Evolutionary conservation across 2,797 vertebrate species (phyloP).

Genomic region (Crenuchus spilurus): DNA sequence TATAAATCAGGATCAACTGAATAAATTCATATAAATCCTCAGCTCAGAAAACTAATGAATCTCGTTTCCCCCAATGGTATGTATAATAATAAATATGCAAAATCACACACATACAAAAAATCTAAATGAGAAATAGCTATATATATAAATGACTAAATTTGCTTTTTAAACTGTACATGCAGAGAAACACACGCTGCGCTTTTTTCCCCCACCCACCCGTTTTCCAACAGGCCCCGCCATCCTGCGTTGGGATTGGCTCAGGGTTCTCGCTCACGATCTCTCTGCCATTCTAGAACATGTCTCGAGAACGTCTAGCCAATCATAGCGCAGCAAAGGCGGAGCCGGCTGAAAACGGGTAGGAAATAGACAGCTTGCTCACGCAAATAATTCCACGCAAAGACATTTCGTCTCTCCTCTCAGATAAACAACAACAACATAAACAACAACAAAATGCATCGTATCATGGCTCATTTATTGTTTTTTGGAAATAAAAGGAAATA

Average conservation of each 20-base stretch:
- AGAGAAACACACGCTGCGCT: neutral
- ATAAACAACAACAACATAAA: neutral
- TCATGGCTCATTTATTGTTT: neutral
- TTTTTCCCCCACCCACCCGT: neutral
- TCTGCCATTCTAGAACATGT: neutral
- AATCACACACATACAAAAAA: too few relatives aligned
- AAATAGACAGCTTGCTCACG: neutral
- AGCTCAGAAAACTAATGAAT: too few relatives aligned
- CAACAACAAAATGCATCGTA: too few relatives aligned
- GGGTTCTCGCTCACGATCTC: neutral
- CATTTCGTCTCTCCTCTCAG: neutral
- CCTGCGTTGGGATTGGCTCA: neutral
- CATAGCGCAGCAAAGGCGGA: neutral
- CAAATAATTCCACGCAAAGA: too few relatives aligned
- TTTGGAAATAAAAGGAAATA: neutral
- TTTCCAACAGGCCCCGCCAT: neutral
- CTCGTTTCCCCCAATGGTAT: too few relatives aligned
- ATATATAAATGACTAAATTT: too few relatives aligned
- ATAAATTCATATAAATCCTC: too few relatives aligned
- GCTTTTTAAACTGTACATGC: too few relatives aligned
- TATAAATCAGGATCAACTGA: too few relatives aligned
- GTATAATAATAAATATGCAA: too few relatives aligned
- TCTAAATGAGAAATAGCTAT: too few relatives aligned
- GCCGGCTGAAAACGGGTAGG: neutral
- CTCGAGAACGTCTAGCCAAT: neutral